A percentile compares a stretch with the other conserved stretches of the same genome.
phyloP scores from a whole-genome alignment of 2,888 invertebrate genomes.

The Mactromeris polynyma region DNA sequence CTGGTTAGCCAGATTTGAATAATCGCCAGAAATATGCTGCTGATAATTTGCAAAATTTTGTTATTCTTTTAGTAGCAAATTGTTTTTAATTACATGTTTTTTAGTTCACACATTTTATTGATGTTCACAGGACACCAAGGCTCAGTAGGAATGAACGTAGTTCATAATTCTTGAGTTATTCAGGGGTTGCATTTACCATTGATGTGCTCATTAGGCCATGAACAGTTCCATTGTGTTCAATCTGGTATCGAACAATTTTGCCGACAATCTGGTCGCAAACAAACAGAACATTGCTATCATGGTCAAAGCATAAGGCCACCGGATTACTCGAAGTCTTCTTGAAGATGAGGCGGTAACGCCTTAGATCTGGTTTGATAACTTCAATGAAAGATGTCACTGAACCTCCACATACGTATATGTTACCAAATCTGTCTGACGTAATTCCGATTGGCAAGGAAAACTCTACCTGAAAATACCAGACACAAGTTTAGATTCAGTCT shows the following conservation, averaged over 20 bases:
- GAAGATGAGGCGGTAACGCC: conserved; percentile 51
- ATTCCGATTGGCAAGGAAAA: conserved; percentile 54
- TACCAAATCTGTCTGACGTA: conserved; percentile 48
- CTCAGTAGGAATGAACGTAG: background rate
- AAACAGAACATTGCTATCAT: conserved; percentile 40
- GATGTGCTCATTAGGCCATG: conserved; percentile 56
- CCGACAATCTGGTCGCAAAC: conserved; percentile 56
- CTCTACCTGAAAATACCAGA: conserved; percentile 37
- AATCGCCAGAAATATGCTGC: no score
- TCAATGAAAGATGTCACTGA: conserved; percentile 60
- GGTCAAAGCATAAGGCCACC: conserved; percentile 57
- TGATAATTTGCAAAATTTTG: no score
- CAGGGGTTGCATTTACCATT: background rate
- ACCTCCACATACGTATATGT: conserved; percentile 61
- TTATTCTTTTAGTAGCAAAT: no score
- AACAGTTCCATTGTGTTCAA: conserved; percentile 55
- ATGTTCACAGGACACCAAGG: background rate
- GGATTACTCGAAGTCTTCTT: conserved; percentile 57
- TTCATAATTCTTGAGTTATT: background rate
- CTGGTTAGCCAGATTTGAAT: no score
- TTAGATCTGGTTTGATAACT: conserved; percentile 55
- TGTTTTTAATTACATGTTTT: no score
- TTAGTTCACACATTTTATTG: no score
- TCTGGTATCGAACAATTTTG: conserved; percentile 52
- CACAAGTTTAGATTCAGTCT: background rate